Percentiles rank a stretch among this genome's conserved stretches.
Evolutionary conservation across 1,140 invertebrate genomes (phyloP).

Genomic region (Caenorhabditis brenneri): DNA sequence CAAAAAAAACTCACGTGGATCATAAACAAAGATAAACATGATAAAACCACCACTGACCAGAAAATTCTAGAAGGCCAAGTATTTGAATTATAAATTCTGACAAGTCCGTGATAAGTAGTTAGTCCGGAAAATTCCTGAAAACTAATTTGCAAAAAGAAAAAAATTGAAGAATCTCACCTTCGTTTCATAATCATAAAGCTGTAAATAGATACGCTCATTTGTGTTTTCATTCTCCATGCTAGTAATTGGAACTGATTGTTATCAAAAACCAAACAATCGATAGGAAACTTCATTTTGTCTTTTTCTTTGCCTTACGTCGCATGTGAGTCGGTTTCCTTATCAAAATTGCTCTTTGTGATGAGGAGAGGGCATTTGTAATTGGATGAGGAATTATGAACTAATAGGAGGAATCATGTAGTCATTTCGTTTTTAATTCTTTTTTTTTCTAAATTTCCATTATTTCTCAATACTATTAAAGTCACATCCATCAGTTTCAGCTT

Average conservation of each 20-base stretch:
- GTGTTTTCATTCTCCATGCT: background rate
- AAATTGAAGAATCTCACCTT: background rate
- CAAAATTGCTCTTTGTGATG: too few species aligned
- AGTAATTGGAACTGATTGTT: too few species aligned
- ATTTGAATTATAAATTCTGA: conserved; percentile 57
- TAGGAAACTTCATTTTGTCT: background rate
- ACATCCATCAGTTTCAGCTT: too few species aligned
- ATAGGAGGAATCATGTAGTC: too few species aligned
- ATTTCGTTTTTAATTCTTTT: too few species aligned
- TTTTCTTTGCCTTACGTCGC: too few species aligned
- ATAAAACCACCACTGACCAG: conserved; percentile 52
- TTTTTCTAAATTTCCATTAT: too few species aligned
- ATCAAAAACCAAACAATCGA: background rate
- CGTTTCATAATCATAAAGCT: conserved; percentile 56
- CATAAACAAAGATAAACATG: conserved; percentile 55
- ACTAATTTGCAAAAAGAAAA: background rate
- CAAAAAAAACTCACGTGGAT: conserved; percentile 54
- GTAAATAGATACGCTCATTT: conserved; percentile 49
- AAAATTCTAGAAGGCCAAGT: conserved; percentile 56
- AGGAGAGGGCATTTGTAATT: too few species aligned
- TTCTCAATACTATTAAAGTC: too few species aligned
- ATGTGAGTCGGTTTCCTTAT: too few species aligned
- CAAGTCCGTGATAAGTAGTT: conserved; percentile 56
- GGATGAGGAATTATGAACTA: too few species aligned
- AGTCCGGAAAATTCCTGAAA: conserved; percentile 49